These are phyloP conservation scores for Spheniscus humboldti DNA, from an alignment of 2,797 vertebrate genomes.

Conservation along the genomic window DNA sequence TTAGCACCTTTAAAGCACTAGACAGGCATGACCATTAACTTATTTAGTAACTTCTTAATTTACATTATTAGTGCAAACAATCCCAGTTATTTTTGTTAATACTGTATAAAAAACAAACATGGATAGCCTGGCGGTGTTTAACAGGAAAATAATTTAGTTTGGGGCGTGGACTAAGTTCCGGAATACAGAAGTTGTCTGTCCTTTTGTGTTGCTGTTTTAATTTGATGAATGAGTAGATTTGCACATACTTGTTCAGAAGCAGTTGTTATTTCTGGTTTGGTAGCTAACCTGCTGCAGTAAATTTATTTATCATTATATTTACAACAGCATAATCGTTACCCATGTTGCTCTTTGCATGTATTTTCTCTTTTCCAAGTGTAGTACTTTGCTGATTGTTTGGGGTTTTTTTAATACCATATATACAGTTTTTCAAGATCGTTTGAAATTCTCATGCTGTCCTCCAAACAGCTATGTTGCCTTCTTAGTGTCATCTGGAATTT, in stretches of 20 bases:
- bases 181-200: background rate
- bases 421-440: background rate
- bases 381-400: background rate
- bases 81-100: background rate
- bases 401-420: background rate
- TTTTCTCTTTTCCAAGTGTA: background rate
- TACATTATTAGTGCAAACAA: background rate
- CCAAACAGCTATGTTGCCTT: background rate
- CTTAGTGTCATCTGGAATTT: background rate
- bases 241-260: background rate
- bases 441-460: background rate
- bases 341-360: background rate
- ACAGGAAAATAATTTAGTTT: background rate
- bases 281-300: background rate
- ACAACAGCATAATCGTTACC: background rate
- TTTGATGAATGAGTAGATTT: background rate
- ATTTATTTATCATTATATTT: background rate
- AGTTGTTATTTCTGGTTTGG: background rate
- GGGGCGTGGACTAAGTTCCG: background rate
- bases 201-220: background rate
- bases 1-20: conserved; percentile 39
- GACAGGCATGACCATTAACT: conserved; percentile 45
- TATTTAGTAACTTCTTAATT: conserved; percentile 39
- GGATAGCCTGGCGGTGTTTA: background rate
- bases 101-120: background rate